These are phyloP conservation scores for Boloria selene DNA, from an alignment of 2,888 invertebrate species.

Conservation along the genomic window DNA sequence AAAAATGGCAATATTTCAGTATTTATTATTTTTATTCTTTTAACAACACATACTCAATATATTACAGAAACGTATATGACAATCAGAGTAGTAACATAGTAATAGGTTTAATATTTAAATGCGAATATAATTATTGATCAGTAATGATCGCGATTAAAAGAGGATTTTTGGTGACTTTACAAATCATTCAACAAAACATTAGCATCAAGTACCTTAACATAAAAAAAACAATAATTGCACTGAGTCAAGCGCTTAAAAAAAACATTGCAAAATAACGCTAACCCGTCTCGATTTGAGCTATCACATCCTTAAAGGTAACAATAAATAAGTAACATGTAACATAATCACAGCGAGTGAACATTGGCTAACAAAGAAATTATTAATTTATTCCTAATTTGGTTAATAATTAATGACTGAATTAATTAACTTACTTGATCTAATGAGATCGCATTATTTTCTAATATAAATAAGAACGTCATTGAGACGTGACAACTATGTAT, in stretches of 20 bases:
- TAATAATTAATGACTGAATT: constrained; percentile 81
- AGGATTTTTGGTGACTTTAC: constrained; percentile 47
- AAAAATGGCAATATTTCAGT: constrained; percentile 61
- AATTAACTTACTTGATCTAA: constrained; percentile 77
- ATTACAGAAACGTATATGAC: constrained; percentile 83
- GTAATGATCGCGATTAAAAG: constrained; percentile 56
- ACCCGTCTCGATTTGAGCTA: constrained; percentile 71
- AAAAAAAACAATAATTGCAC: constrained; percentile 63
- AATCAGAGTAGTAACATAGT: constrained; percentile 80
- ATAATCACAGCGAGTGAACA: constrained; percentile 81
- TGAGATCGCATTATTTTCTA: constrained; percentile 79
- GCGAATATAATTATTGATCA: constrained; percentile 69
- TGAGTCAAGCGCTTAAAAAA: constrained; percentile 60
- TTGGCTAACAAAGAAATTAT: constrained; percentile 80
- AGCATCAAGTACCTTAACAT: constrained; percentile 48
- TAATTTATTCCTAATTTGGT: constrained; percentile 74
- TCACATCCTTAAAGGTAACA: constrained; percentile 77
- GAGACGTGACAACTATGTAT: constrained; percentile 77
- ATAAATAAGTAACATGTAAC: constrained; percentile 79
- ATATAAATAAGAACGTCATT: constrained; percentile 75
- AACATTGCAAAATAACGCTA: constrained; percentile 71
- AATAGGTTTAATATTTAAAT: constrained; percentile 77
- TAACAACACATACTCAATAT: constrained; percentile 84
- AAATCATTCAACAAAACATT: constrained; percentile 48
- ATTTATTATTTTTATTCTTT: constrained; percentile 82